A percentile compares a stretch with the other conserved stretches of the same genome.
Evolutionary conservation across 2,888 invertebrate genomes (phyloP).

Genomic region (Cancer borealis): DNA sequence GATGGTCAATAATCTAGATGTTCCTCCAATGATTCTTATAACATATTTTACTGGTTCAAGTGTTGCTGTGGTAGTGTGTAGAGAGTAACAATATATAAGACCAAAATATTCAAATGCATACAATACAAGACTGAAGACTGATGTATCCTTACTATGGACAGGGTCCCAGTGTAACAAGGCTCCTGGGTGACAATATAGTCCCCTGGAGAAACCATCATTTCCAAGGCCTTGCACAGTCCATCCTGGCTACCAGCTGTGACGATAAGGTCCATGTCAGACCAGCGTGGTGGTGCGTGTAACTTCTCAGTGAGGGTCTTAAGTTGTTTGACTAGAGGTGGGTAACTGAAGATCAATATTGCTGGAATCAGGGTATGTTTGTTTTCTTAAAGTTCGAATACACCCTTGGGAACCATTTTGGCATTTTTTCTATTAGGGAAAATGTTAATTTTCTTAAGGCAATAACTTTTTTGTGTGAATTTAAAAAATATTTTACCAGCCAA

Average conservation of each 20-base stretch:
- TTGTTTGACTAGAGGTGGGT: constrained; percentile 83
- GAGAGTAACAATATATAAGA: too few relatives aligned
- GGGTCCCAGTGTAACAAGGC: constrained; percentile 87
- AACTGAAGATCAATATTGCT: constrained; percentile 80
- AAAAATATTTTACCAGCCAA: too few relatives aligned
- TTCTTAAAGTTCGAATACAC: too few relatives aligned
- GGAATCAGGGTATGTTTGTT: neutral
- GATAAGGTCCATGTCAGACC: constrained; percentile 83
- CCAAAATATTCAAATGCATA: neutral
- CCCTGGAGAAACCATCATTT: constrained; percentile 86
- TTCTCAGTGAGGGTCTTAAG: constrained; percentile 85
- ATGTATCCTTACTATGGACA: constrained; percentile 84
- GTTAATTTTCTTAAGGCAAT: too few relatives aligned
- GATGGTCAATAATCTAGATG: neutral
- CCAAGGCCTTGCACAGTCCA: constrained; percentile 87
- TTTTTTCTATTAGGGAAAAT: too few relatives aligned
- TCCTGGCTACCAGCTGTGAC: constrained; percentile 89
- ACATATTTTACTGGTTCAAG: too few relatives aligned
- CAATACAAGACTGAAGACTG: neutral
- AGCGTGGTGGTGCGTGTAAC: constrained; percentile 85
- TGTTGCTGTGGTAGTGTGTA: too few relatives aligned
- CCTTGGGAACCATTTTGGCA: too few relatives aligned
- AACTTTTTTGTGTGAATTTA: too few relatives aligned
- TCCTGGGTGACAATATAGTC: constrained; percentile 87
- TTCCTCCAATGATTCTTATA: neutral